phyloP scores from a whole-genome alignment of 2,113 vertebrate species.

The Cyprinodon variegatus region DNA sequence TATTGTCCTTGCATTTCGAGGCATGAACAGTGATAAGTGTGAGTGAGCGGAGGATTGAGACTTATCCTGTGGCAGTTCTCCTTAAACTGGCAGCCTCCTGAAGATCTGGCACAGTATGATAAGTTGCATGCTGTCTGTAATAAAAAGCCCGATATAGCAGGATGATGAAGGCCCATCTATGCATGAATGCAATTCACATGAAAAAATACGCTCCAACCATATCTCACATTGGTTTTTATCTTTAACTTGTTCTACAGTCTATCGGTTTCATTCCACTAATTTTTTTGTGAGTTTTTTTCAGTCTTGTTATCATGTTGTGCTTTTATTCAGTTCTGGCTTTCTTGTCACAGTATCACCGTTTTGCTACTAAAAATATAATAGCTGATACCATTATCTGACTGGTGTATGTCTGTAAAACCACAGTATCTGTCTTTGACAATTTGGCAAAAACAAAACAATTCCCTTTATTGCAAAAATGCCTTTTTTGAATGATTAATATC shows the following conservation, averaged over 20 bases:
- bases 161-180: conserved; percentile 60
- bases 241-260: neutral
- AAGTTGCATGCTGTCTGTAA: conserved; percentile 66
- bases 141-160: conserved; percentile 47
- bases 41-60: conserved; percentile 54
- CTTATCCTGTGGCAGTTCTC: conserved; percentile 51
- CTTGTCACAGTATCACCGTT: conserved; percentile 26
- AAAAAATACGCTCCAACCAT: conserved; percentile 11
- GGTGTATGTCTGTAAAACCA: neutral
- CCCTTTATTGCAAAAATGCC: neutral
- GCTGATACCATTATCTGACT: neutral
- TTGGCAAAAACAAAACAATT: neutral
- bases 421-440: neutral
- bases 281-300: conserved; percentile 10
- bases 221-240: conserved; percentile 13
- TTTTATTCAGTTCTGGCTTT: conserved; percentile 23
- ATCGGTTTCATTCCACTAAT: neutral
- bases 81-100: conserved; percentile 57
- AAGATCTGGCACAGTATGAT: conserved; percentile 64
- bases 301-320: conserved; percentile 15
- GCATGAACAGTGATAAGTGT: conserved; percentile 16
- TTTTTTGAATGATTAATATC: neutral
- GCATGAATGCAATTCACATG: conserved; percentile 27
- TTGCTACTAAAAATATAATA: conserved; percentile 1
- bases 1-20: conserved; percentile 4